These are phyloP conservation scores for Genyomyrus donnyi DNA, from an alignment of 2,113 vertebrate species.

Conservation along the genomic window DNA sequence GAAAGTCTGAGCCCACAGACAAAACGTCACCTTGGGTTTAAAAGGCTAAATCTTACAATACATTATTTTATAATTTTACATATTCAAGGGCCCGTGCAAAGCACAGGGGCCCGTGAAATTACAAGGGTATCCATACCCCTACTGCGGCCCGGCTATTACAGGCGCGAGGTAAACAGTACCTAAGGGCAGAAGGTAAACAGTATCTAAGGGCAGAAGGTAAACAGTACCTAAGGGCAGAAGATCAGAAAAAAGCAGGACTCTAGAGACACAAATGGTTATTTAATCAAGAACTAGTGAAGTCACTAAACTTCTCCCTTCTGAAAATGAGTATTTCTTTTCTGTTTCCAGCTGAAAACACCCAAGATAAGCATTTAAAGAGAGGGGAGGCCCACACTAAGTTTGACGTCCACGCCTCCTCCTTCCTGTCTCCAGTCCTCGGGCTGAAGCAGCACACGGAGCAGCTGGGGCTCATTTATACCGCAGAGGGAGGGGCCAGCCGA, in stretches of 20 bases:
- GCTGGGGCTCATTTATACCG: constrained; percentile 41
- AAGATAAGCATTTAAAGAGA: background rate
- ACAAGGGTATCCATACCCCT: background rate
- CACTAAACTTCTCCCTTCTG: background rate
- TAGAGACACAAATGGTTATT: background rate
- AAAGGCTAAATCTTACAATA: background rate
- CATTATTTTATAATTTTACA: background rate
- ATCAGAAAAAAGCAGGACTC: background rate
- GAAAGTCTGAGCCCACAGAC: background rate
- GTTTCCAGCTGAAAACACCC: background rate
- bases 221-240: background rate
- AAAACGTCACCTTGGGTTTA: background rate
- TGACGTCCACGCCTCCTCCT: background rate
- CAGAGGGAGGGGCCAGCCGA: constrained; percentile 28
- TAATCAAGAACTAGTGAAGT: background rate
- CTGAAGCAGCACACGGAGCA: constrained; percentile 21
- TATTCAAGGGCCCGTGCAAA: background rate
- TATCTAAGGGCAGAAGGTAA: background rate
- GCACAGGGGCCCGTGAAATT: background rate
- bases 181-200: background rate
- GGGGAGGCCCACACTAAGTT: background rate
- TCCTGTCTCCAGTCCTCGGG: constrained; percentile 3
- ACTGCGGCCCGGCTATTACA: background rate
- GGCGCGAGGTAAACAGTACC: background rate
- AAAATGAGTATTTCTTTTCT: background rate